phyloP scores from a whole-genome alignment of 2,797 vertebrate species.

The Lacerta viridis region DNA sequence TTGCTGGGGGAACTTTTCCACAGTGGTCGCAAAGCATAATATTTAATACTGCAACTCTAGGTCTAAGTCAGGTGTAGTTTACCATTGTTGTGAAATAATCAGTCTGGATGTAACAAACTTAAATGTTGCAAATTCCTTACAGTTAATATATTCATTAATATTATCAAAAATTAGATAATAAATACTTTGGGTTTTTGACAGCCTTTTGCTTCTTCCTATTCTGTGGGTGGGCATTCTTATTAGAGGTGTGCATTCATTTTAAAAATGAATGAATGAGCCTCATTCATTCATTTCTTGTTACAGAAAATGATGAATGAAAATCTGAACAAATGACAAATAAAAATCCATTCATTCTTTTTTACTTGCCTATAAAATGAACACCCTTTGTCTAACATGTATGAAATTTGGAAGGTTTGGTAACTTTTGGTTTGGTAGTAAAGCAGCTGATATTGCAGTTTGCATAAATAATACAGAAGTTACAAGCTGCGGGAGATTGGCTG shows the following conservation, averaged over 20 bases:
- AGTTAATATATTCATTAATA: too few relatives aligned
- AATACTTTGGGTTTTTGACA: too few relatives aligned
- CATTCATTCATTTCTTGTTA: not conserved
- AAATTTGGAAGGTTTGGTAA: not conserved
- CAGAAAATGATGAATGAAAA: not conserved
- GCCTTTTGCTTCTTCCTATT: not conserved
- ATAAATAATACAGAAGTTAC: not conserved
- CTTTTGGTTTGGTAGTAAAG: not conserved
- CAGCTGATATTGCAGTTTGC: not conserved
- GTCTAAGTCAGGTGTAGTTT: too few relatives aligned
- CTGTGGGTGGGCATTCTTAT: not conserved
- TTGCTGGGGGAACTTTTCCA: too few relatives aligned
- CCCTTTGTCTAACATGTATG: not conserved
- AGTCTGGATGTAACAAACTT: too few relatives aligned
- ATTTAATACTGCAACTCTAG: too few relatives aligned
- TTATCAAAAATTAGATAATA: too few relatives aligned
- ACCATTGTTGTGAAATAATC: too few relatives aligned
- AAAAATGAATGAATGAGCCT: not conserved
- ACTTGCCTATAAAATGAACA: not conserved
- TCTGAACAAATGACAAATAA: not conserved
- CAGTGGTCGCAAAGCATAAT: too few relatives aligned
- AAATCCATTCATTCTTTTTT: not conserved
- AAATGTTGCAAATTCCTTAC: too few relatives aligned
- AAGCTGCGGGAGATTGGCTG: not conserved
- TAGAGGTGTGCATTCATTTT: not conserved